Conservation (phyloP, 1,140 invertebrate species). For the Drosophila repleta region DNA sequence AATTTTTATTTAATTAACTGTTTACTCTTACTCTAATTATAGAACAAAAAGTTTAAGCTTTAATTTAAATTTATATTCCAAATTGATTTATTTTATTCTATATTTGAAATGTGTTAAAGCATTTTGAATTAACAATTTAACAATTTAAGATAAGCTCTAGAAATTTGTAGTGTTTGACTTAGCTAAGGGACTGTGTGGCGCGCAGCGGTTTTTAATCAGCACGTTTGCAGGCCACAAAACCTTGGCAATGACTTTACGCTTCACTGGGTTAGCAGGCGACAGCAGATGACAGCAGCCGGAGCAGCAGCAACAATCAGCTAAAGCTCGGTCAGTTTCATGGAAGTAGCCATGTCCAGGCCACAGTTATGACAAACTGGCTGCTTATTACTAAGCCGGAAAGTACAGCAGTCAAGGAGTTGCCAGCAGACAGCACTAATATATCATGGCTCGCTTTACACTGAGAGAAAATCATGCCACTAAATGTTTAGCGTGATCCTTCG, state of each 20-base stretch:
- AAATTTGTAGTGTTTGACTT: conserved; percentile 9
- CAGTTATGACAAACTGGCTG: conserved; percentile 75
- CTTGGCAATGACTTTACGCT: conserved; percentile 64
- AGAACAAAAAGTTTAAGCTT: too few species aligned
- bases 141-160: not conserved
- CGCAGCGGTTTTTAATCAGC: conserved; percentile 56
- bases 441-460: conserved; percentile 38
- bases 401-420: conserved; percentile 3
- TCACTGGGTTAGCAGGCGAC: conserved; percentile 46
- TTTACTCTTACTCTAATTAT: too few species aligned
- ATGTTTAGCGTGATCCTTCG: too few species aligned
- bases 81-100: too few species aligned
- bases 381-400: conserved; percentile 64
- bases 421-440: conserved; percentile 47
- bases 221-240: conserved; percentile 75
- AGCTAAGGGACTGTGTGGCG: not conserved
- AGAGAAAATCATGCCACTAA: not conserved
- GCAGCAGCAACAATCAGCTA: conserved; percentile 24
- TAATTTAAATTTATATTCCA: too few species aligned
- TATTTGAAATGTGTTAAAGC: not conserved
- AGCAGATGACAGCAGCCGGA: conserved; percentile 10
- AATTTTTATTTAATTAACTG: not conserved
- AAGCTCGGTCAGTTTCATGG: conserved; percentile 48
- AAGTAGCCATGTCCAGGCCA: conserved; percentile 41
- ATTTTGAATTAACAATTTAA: not conserved